These are phyloP conservation scores for Eupithecia abbreviata DNA, from an alignment of 2,888 invertebrate genomes.

Conservation along the genomic window DNA sequence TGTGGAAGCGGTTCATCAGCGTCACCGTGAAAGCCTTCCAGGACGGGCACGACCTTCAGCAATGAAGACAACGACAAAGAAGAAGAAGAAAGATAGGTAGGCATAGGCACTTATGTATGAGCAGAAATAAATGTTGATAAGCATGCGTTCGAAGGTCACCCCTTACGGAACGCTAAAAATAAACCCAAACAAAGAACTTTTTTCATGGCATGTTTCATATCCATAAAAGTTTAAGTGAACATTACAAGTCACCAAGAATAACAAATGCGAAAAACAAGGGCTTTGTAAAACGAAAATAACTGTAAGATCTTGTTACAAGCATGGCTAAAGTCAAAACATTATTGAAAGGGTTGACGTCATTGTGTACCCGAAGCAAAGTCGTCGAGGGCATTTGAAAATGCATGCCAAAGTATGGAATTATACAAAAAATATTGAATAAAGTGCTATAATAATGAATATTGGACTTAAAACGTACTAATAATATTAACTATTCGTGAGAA, in stretches of 20 bases:
- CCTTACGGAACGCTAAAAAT: constrained; percentile 48
- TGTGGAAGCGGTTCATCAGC: too few species aligned
- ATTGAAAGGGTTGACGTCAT: constrained; percentile 41
- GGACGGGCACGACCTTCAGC: too few species aligned
- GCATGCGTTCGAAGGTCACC: constrained; percentile 45
- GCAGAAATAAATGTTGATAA: constrained; percentile 42
- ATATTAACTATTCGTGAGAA: too few species aligned
- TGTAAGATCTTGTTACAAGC: constrained; percentile 36
- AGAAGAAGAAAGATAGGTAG: too few species aligned
- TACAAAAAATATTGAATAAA: neutral
- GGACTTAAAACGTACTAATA: neutral
- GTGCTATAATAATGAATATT: neutral
- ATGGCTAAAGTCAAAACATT: constrained; percentile 45
- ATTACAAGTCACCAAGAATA: constrained; percentile 38
- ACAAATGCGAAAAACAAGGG: constrained; percentile 45
- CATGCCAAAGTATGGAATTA: neutral
- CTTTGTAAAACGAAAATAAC: constrained; percentile 49
- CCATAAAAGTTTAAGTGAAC: constrained; percentile 49
- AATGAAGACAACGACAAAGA: too few species aligned
- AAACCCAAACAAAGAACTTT: constrained; percentile 45
- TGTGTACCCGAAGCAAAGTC: constrained; percentile 16
- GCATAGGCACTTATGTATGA: constrained; percentile 1
- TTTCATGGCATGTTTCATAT: constrained; percentile 53
- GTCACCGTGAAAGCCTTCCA: too few species aligned
- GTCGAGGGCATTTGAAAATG: constrained; percentile 17